Evolutionary conservation across 2,888 invertebrate species (phyloP).

Genomic region (Boloria euphrosyne): DNA sequence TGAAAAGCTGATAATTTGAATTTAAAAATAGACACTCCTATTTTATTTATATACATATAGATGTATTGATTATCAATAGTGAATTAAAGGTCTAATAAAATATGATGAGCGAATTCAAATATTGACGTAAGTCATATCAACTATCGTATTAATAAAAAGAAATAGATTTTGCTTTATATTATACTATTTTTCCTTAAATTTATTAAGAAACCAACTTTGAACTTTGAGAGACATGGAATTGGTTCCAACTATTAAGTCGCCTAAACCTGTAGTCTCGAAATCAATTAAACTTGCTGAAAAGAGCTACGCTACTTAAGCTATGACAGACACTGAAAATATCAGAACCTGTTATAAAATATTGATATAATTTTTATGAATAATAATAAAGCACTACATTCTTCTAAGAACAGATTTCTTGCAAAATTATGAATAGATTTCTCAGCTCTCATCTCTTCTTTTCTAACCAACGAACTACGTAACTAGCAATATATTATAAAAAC

Average conservation of each 20-base stretch:
- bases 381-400: neutral
- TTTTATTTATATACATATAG: too few relatives aligned
- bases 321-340: slow-evolving; percentile 30
- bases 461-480: neutral
- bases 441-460: neutral
- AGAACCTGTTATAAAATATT: slow-evolving; percentile 9
- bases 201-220: slow-evolving; percentile 14
- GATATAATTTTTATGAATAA: neutral
- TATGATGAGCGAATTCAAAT: too few relatives aligned
- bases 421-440: neutral
- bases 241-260: slow-evolving; percentile 26
- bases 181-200: too few relatives aligned
- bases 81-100: too few relatives aligned
- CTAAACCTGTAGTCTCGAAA: slow-evolving; percentile 46
- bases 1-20: too few relatives aligned
- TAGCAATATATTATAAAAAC: slow-evolving; percentile 2
- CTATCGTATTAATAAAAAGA: too few relatives aligned
- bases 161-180: too few relatives aligned
- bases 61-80: too few relatives aligned
- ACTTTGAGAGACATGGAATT: slow-evolving; percentile 19
- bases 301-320: slow-evolving; percentile 26
- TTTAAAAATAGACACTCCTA: too few relatives aligned
- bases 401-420: too few relatives aligned
- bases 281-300: slow-evolving; percentile 56
- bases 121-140: too few relatives aligned